These are phyloP conservation scores for Ceratosolen solmsi DNA, from an alignment of 1,140 invertebrate species.

Conservation along the genomic window DNA sequence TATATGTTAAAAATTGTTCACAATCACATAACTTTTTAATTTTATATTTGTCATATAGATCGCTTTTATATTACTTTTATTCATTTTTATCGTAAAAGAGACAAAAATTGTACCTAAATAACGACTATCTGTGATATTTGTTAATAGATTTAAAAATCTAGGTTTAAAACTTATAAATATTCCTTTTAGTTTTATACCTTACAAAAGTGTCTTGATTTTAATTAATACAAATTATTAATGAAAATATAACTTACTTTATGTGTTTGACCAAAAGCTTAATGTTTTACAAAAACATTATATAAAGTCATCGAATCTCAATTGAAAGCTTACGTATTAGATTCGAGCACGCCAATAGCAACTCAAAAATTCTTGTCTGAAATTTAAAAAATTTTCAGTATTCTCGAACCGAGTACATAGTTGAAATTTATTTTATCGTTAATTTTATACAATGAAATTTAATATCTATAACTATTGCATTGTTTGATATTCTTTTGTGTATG, in stretches of 20 bases:
- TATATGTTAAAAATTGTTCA: no score
- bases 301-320: slow-evolving; percentile 41
- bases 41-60: not conserved
- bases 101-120: slow-evolving; percentile 41
- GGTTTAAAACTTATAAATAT: slow-evolving; percentile 27
- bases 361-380: slow-evolving; percentile 47
- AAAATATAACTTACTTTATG: not conserved
- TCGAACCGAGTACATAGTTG: no score
- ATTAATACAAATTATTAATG: no score
- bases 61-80: not conserved
- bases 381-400: no score
- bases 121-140: slow-evolving; percentile 43
- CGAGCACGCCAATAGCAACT: slow-evolving; percentile 30
- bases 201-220: not conserved
- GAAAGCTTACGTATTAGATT: slow-evolving; percentile 24
- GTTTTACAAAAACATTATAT: not conserved
- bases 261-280: not conserved
- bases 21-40: not conserved
- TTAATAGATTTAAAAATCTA: slow-evolving; percentile 44
- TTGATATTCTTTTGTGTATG: not conserved
- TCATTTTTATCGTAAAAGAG: slow-evolving; percentile 15
- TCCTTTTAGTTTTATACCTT: not conserved
- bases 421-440: not conserved
- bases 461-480: not conserved
- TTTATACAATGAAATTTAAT: not conserved